These are phyloP conservation scores for Catostylus mosaicus DNA, from an alignment of 30 jellyfish, hydroid and myxozoan genomes.

Conservation along the genomic window DNA sequence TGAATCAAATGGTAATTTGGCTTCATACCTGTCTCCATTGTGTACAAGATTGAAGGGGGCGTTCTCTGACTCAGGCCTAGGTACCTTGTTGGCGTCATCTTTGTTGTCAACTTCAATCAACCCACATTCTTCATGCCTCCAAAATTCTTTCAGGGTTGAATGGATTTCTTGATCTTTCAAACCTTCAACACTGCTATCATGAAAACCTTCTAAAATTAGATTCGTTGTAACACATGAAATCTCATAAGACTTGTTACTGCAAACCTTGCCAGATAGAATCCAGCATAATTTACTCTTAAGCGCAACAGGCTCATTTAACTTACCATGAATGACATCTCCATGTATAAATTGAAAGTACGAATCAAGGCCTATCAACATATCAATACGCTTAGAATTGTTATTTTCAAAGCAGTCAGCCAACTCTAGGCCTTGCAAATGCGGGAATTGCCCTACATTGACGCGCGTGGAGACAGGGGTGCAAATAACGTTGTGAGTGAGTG, in stretches of 20 bases:
- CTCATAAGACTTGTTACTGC: constrained; percentile 3
- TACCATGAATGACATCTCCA: constrained; percentile 40
- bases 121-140: constrained; percentile 3
- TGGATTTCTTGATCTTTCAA: constrained; percentile 2
- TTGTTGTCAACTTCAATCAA: not conserved
- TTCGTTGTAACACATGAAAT: not conserved
- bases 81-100: not conserved
- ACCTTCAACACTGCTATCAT: not conserved
- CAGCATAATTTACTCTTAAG: constrained; percentile 20
- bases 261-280: constrained; percentile 4
- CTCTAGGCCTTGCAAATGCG: constrained; percentile 7
- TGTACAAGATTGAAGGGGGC: not conserved
- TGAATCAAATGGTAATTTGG: not conserved
- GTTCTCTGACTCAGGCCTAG: not conserved
- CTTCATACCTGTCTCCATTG: not conserved
- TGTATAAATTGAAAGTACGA: constrained; percentile 3
- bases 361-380: constrained; percentile 28
- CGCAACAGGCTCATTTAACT: constrained; percentile 36
- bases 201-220: constrained; percentile 17
- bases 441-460: constrained; percentile 13
- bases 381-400: constrained; percentile 12
- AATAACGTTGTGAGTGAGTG: constrained; percentile 1
- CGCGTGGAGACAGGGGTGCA: constrained; percentile 32
- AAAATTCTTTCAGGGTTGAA: constrained; percentile 6
- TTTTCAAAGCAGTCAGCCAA: constrained; percentile 31